A percentile compares a stretch with the other conserved stretches of the same genome.
phyloP scores from a whole-genome alignment of 2,888 invertebrate species.

The Panorpa germanica region DNA sequence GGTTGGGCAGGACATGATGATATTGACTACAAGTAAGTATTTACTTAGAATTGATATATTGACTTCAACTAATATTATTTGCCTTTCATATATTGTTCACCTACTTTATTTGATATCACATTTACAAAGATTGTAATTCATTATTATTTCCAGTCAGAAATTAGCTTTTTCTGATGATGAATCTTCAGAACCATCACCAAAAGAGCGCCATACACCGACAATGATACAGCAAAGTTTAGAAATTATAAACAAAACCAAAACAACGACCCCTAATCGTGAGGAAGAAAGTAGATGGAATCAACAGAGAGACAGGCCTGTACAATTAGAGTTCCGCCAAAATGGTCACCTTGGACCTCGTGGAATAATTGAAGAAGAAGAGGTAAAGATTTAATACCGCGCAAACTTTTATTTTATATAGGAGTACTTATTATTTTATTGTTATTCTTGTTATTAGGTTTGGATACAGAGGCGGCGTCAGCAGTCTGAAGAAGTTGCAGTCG shows the following conservation, averaged over 20 bases:
- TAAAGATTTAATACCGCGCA: background rate
- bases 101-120: background rate
- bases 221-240: background rate
- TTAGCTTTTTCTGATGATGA: conserved; percentile 90
- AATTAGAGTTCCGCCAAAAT: conserved; percentile 20
- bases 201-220: conserved; percentile 13
- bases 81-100: conserved; percentile 7
- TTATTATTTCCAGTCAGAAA: conserved; percentile 48
- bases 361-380: conserved; percentile 33
- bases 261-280: conserved; percentile 16
- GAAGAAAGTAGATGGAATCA: conserved; percentile 11
- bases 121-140: too few species aligned
- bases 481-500: conserved; percentile 52
- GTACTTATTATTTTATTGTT: too few species aligned
- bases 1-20: conserved; percentile 89
- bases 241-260: conserved; percentile 18
- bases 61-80: conserved; percentile 6
- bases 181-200: conserved; percentile 23
- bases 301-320: conserved; percentile 12
- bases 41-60: conserved; percentile 6
- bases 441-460: too few species aligned
- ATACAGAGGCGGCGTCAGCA: conserved; percentile 49
- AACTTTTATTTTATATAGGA: background rate
- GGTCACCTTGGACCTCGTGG: too few species aligned
- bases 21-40: conserved; percentile 72